Conservation (phyloP, 2,113 vertebrate species). For the Pachycephala philippinensis region DNA sequence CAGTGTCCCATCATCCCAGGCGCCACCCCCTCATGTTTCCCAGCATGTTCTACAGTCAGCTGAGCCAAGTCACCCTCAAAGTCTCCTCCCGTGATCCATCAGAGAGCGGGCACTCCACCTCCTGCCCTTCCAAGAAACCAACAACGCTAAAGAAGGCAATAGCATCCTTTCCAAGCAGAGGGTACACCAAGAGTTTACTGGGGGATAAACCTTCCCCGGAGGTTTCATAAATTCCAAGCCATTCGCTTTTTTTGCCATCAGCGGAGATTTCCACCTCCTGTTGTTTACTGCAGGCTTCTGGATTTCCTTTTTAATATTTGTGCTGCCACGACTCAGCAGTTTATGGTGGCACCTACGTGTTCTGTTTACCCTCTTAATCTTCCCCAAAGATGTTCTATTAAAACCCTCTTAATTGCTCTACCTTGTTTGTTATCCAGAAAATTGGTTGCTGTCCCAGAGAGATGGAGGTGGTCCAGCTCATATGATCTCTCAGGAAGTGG, state of each 20-base stretch:
- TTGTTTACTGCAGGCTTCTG: not conserved
- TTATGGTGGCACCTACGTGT: not conserved
- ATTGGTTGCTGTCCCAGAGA: not conserved
- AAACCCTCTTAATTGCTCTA: not conserved
- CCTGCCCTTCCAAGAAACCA: not conserved
- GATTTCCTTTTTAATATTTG: not conserved
- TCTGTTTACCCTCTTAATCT: not conserved
- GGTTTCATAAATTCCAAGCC: not conserved
- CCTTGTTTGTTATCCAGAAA: not conserved
- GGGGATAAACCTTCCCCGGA: not conserved
- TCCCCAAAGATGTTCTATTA: not conserved
- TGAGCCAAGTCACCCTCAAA: not conserved
- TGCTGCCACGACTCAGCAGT: not conserved
- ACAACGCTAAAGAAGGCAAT: not conserved
- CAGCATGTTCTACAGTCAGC: not conserved
- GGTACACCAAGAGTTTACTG: not conserved
- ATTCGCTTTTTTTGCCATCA: not conserved
- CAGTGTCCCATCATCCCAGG: fast-evolving
- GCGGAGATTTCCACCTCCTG: not conserved
- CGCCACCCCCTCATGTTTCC: fast-evolving
- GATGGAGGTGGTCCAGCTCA: not conserved
- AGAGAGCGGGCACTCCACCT: not conserved
- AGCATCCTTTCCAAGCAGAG: not conserved
- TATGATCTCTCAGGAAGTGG: not conserved
- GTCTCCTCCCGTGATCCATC: fast-evolving